A percentile compares a stretch with the other conserved stretches of the same genome.
phyloP scores from a whole-genome alignment of 2,113 vertebrate species.

The Antennarius striatus region DNA sequence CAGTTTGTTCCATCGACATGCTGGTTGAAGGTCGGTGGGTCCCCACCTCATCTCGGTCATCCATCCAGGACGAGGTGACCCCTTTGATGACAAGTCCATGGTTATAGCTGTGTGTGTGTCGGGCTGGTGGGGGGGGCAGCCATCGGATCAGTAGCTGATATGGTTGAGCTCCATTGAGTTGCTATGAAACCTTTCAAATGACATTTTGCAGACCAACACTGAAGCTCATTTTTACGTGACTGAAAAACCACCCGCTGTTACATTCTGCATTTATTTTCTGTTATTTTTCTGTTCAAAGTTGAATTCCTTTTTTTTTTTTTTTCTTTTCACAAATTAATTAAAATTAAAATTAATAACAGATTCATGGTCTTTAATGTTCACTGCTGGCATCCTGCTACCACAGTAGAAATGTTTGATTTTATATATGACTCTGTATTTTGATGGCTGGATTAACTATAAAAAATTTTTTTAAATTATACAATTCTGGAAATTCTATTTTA shows the following conservation, averaged over 20 bases:
- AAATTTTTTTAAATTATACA: not conserved
- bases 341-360: too few species aligned
- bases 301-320: not conserved
- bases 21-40: constrained; percentile 72
- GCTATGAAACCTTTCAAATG: constrained; percentile 5
- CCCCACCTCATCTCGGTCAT: constrained; percentile 78
- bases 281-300: constrained; percentile 2
- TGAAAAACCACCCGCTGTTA: constrained; percentile 8
- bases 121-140: constrained; percentile 23
- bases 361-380: not conserved
- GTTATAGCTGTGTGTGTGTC: constrained; percentile 45
- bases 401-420: too few species aligned
- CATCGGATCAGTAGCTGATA: constrained; percentile 54
- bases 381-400: not conserved
- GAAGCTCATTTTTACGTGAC: not conserved
- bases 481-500: not conserved
- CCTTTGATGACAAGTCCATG: constrained; percentile 59
- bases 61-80: constrained; percentile 75
- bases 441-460: not conserved
- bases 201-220: constrained; percentile 11
- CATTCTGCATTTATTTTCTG: not conserved
- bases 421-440: too few species aligned
- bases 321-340: too few species aligned
- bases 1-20: constrained; percentile 17
- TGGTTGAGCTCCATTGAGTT: constrained; percentile 47